A percentile compares a stretch with the other conserved stretches of the same genome.
Conservation (phyloP, 2,888 invertebrate genomes). For the Rapana venosa region DNA sequence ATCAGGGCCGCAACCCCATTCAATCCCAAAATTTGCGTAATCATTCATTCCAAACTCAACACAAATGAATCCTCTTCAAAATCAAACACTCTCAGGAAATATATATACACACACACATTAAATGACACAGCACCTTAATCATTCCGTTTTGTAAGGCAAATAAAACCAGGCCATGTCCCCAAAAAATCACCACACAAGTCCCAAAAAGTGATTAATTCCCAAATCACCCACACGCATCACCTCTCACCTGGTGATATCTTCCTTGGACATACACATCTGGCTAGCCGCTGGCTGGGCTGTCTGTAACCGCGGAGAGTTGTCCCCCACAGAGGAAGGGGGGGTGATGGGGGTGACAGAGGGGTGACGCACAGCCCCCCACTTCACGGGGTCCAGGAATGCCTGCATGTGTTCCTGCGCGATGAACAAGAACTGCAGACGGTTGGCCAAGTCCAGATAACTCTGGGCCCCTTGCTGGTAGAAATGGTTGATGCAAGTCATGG, state of each 20-base stretch:
- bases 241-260: constrained; percentile 73
- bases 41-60: no score
- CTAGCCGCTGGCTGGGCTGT: constrained; percentile 76
- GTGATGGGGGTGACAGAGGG: constrained; percentile 51
- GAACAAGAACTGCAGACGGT: constrained; percentile 69
- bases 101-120: no score
- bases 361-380: constrained; percentile 70
- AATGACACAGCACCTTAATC: no score
- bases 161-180: no score
- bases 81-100: no score
- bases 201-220: no score
- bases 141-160: no score
- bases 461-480: constrained; percentile 76
- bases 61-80: no score
- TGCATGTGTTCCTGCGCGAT: constrained; percentile 76
- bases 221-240: neutral
- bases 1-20: no score
- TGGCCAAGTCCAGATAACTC: constrained; percentile 73
- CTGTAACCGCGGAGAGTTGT: neutral
- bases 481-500: constrained; percentile 77
- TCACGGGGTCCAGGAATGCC: constrained; percentile 72
- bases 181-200: no score
- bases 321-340: neutral
- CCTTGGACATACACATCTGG: constrained; percentile 65
- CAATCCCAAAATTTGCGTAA: no score